Conservation (phyloP, 1,140 invertebrate species). For the Varroa destructor region DNA sequence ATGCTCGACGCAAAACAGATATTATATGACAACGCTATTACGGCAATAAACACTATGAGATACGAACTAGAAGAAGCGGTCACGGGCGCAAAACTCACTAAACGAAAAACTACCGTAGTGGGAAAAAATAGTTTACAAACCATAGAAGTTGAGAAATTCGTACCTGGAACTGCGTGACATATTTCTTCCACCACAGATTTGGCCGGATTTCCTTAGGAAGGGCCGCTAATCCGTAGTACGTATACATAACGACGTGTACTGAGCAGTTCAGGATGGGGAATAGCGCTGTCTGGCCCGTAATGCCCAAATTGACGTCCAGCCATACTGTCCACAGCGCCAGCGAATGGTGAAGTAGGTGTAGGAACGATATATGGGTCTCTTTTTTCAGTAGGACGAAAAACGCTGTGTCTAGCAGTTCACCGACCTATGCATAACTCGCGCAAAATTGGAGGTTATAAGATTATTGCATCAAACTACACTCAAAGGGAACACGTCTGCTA, state of each 20-base stretch:
- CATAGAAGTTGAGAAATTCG: too few relatives aligned
- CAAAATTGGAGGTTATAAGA: too few relatives aligned
- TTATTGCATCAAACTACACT: too few relatives aligned
- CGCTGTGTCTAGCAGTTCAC: slow-evolving; percentile 28
- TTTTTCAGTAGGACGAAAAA: slow-evolving; percentile 30
- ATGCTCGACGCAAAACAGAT: too few relatives aligned
- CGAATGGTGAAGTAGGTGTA: slow-evolving; percentile 16
- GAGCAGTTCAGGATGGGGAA: slow-evolving; percentile 66
- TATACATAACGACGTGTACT: slow-evolving; percentile 83
- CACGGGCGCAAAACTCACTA: too few relatives aligned
- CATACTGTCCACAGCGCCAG: slow-evolving; percentile 21
- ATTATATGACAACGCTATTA: too few relatives aligned
- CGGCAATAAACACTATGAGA: too few relatives aligned
- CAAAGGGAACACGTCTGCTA: too few relatives aligned
- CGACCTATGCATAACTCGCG: not conserved
- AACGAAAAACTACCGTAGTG: too few relatives aligned
- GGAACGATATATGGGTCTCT: slow-evolving; percentile 23
- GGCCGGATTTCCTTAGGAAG: slow-evolving; percentile 60
- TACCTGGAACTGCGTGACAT: slow-evolving; percentile 67
- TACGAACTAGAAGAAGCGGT: too few relatives aligned
- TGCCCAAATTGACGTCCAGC: slow-evolving; percentile 20
- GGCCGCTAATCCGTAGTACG: slow-evolving; percentile 71
- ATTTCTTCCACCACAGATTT: slow-evolving; percentile 86
- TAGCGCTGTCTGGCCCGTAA: slow-evolving; percentile 16
- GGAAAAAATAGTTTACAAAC: too few relatives aligned